Conservation (phyloP, 2,113 vertebrate species). For the Synodontis membranacea region DNA sequence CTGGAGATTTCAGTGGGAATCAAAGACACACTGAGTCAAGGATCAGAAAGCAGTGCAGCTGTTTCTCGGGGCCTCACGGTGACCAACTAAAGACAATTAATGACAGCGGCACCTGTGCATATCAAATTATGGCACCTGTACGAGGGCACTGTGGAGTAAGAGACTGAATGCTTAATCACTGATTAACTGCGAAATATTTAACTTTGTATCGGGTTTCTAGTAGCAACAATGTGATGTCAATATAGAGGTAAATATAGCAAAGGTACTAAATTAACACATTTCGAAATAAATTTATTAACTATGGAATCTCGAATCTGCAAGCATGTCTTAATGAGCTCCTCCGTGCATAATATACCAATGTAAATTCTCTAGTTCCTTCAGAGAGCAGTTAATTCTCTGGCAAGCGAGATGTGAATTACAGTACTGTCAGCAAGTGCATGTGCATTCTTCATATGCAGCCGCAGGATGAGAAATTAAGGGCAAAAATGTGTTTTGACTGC, state of each 20-base stretch:
- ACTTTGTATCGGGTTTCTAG: neutral
- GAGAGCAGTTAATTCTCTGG: neutral
- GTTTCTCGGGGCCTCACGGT: neutral
- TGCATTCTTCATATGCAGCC: slow-evolving; percentile 10
- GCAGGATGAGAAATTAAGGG: slow-evolving; percentile 46
- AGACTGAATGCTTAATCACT: slow-evolving; percentile 15
- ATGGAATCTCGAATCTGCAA: neutral
- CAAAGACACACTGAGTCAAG: slow-evolving; percentile 29
- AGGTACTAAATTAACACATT: neutral
- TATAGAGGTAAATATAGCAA: neutral
- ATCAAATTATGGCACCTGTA: slow-evolving; percentile 15
- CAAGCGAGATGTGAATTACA: slow-evolving; percentile 7
- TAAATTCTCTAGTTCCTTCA: neutral
- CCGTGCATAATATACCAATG: neutral
- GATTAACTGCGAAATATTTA: slow-evolving; percentile 1
- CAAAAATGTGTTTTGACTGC: slow-evolving; percentile 45
- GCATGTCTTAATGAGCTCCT: neutral
- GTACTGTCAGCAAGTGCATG: slow-evolving; percentile 21
- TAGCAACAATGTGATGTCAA: neutral
- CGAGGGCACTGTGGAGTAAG: neutral
- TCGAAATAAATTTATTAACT: neutral
- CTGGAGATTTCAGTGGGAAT: slow-evolving; percentile 20
- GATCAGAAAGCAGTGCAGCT: slow-evolving; percentile 35
- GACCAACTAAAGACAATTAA: slow-evolving; percentile 37
- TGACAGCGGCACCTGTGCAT: slow-evolving; percentile 22